Evolutionary conservation across 2,888 invertebrate species (phyloP).

Genomic region (Dioctria linearis): DNA sequence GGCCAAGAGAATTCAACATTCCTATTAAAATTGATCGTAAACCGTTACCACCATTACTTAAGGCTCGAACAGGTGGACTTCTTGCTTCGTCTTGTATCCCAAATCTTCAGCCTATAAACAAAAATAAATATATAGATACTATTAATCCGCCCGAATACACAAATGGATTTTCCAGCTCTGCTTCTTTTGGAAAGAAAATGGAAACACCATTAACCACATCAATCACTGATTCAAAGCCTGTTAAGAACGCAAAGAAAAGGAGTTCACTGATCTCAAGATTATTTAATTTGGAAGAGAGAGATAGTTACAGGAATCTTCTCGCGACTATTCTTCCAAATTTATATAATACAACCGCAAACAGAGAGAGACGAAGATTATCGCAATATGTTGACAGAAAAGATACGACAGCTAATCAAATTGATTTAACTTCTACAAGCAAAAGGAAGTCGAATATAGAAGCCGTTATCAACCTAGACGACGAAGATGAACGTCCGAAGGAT

Average conservation of each 20-base stretch:
- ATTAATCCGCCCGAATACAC: constrained; percentile 16
- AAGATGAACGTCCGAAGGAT: constrained; percentile 62
- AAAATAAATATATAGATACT: constrained; percentile 47
- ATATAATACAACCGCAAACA: constrained; percentile 11
- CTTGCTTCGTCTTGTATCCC: constrained; percentile 61
- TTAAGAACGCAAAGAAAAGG: constrained; percentile 51
- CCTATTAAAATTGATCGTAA: constrained; percentile 61
- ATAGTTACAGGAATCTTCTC: constrained; percentile 74
- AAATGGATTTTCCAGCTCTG: not conserved
- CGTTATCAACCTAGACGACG: constrained; percentile 42
- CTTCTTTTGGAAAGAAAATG: not conserved
- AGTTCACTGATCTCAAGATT: constrained; percentile 71
- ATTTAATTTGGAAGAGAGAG: constrained; percentile 75
- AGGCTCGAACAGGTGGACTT: constrained; percentile 62
- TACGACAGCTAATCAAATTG: not conserved
- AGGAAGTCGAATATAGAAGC: not conserved
- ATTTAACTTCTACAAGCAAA: constrained; percentile 1
- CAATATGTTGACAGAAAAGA: not conserved
- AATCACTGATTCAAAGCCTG: not conserved
- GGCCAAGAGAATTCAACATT: constrained; percentile 59
- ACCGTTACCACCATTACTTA: constrained; percentile 63
- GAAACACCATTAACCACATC: not conserved
- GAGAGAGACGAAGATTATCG: not conserved
- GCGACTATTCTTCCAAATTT: constrained; percentile 60
- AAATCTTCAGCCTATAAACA: constrained; percentile 58